Evolutionary conservation across 2,797 vertebrate species (phyloP).

Genomic region (Arnoldichthys spilopterus): DNA sequence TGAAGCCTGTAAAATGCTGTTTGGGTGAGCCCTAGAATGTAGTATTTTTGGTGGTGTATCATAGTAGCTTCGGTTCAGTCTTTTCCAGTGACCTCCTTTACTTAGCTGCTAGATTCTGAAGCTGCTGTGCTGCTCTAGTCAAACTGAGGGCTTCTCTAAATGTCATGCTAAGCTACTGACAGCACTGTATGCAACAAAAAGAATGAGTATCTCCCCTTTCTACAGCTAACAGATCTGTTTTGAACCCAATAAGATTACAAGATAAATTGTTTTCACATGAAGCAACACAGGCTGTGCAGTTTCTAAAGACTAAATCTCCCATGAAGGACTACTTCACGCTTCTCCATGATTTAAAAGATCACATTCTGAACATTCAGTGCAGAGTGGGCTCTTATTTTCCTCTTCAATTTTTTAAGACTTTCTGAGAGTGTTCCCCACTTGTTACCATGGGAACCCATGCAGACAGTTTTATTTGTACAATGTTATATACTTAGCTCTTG

Average conservation of each 20-base stretch:
- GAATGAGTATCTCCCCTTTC: background rate
- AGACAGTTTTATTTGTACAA: slow-evolving; percentile 31
- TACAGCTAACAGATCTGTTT: background rate
- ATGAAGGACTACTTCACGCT: slow-evolving; percentile 27
- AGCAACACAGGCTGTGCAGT: background rate
- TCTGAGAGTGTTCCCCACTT: slow-evolving; percentile 31
- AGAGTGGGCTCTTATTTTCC: slow-evolving; percentile 23
- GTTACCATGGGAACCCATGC: slow-evolving; percentile 53
- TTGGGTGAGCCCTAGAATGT: no score
- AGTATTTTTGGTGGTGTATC: no score
- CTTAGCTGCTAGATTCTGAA: no score
- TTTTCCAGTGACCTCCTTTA: no score
- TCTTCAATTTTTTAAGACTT: slow-evolving; percentile 25
- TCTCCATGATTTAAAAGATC: slow-evolving; percentile 42
- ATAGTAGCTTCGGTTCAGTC: no score
- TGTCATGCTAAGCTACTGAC: background rate
- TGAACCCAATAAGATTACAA: background rate
- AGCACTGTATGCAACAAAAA: background rate
- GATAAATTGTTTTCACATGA: slow-evolving; percentile 1
- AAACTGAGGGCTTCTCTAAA: background rate
- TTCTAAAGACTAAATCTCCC: slow-evolving; percentile 1
- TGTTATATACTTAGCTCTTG: slow-evolving; percentile 25
- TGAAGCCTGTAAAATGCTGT: no score
- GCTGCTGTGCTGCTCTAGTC: slow-evolving; percentile 1
- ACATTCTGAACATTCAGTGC: slow-evolving; percentile 20